Percentiles rank a stretch among this genome's conserved stretches.
Evolutionary conservation across 2,797 vertebrate species (phyloP).

Genomic region (Balearica regulorum): DNA sequence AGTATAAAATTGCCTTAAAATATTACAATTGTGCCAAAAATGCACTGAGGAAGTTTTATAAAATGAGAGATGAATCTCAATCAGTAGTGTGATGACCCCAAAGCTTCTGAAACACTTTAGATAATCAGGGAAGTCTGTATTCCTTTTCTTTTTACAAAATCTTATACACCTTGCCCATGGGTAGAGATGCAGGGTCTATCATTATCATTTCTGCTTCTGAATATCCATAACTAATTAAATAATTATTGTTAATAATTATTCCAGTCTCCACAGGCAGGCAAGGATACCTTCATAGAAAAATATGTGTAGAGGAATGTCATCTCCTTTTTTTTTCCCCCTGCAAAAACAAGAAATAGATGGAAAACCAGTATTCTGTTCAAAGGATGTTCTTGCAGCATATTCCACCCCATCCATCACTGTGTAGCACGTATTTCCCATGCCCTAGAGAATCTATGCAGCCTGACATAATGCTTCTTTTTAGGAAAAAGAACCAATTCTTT

Average conservation of each 20-base stretch:
- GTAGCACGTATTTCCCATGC: not conserved
- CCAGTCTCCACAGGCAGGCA: not conserved
- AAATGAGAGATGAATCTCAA: conserved; percentile 8
- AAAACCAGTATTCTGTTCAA: not conserved
- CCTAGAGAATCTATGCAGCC: not conserved
- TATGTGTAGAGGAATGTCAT: not conserved
- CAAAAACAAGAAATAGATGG: not conserved
- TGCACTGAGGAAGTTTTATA: not conserved
- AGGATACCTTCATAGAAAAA: not conserved
- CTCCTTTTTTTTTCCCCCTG: not conserved
- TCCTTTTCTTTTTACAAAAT: conserved; percentile 9
- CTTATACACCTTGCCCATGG: not conserved
- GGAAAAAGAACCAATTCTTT: not conserved
- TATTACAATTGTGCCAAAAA: not conserved
- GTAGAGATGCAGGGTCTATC: not conserved
- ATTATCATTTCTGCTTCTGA: conserved; percentile 21
- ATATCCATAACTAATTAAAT: conserved; percentile 29
- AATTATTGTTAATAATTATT: conserved; percentile 49
- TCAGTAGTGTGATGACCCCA: not conserved
- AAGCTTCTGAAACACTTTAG: conserved; percentile 25
- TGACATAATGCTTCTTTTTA: not conserved
- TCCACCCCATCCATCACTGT: not conserved
- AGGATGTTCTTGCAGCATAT: not conserved
- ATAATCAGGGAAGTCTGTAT: conserved; percentile 13
- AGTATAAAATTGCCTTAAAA: conserved; percentile 28